Evolutionary conservation across 1,140 invertebrate species (phyloP).

Genomic region (Pachypeltis micranthus): DNA sequence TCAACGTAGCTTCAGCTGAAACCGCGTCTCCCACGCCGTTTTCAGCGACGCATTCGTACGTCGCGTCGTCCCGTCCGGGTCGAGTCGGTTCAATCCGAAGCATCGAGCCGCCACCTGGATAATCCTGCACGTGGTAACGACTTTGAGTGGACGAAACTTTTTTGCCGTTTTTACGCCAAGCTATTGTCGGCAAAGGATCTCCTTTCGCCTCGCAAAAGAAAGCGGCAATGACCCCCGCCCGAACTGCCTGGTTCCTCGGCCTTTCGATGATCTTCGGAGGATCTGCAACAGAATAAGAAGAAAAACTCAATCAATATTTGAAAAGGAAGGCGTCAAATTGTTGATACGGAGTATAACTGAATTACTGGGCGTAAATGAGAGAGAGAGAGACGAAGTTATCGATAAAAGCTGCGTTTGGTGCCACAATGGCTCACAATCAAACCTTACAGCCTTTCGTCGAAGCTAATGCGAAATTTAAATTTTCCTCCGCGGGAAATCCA

Average conservation of each 20-base stretch:
- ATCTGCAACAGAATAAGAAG: constrained; percentile 50
- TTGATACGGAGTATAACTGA: too few relatives aligned
- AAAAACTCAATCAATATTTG: background rate
- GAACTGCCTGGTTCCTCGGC: constrained; percentile 75
- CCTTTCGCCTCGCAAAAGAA: constrained; percentile 91
- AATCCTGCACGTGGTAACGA: constrained; percentile 56
- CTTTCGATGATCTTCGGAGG: constrained; percentile 78
- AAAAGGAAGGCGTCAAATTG: too few relatives aligned
- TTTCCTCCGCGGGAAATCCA: too few relatives aligned
- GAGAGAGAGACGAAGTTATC: too few relatives aligned
- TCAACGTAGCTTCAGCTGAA: constrained; percentile 70
- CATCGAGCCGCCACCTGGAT: constrained; percentile 51
- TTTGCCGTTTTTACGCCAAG: constrained; percentile 84
- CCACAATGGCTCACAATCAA: too few relatives aligned
- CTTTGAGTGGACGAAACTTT: constrained; percentile 61
- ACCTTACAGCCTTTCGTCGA: too few relatives aligned
- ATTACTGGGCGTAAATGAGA: too few relatives aligned
- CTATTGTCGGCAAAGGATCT: constrained; percentile 73
- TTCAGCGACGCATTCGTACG: constrained; percentile 91
- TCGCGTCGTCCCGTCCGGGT: constrained; percentile 67
- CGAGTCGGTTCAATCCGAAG: constrained; percentile 86
- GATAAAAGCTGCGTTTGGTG: too few relatives aligned
- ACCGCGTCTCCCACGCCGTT: constrained; percentile 92
- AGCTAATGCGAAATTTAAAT: too few relatives aligned
- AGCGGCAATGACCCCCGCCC: constrained; percentile 77